These are phyloP conservation scores for Spea hammondii DNA, from an alignment of 2,797 vertebrate species.

Conservation along the genomic window DNA sequence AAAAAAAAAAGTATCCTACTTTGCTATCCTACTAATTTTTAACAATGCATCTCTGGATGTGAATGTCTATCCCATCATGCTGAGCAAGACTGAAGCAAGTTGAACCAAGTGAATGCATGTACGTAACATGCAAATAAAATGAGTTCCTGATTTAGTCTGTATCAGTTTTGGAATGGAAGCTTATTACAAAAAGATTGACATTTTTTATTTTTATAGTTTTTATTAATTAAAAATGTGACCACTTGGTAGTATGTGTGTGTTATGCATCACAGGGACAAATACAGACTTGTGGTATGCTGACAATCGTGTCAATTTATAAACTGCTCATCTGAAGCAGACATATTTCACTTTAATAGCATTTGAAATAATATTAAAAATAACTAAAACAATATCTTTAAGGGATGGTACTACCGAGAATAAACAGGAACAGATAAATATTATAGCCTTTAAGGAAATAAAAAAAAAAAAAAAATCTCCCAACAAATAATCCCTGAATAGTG, in stretches of 20 bases:
- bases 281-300: conserved; percentile 11
- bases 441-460: conserved; percentile 18
- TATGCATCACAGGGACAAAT: conserved; percentile 17
- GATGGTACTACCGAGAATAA: conserved; percentile 14
- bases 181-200: neutral
- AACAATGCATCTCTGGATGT: too few relatives aligned
- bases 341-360: conserved; percentile 14
- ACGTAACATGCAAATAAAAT: too few relatives aligned
- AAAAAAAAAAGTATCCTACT: too few relatives aligned
- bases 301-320: conserved; percentile 13
- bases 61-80: too few relatives aligned
- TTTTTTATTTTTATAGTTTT: conserved; percentile 7
- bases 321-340: conserved; percentile 1
- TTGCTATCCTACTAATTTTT: too few relatives aligned
- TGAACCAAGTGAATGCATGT: too few relatives aligned
- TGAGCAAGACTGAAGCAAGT: too few relatives aligned
- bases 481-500: conserved; percentile 14
- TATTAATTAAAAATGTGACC: conserved; percentile 12
- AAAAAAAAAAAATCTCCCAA: conserved; percentile 22
- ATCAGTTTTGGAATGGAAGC: too few relatives aligned
- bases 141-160: too few relatives aligned
- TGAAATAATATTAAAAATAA: conserved; percentile 14
- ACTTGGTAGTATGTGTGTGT: conserved; percentile 7
- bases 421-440: conserved; percentile 36
- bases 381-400: conserved; percentile 9